A percentile compares a stretch with the other conserved stretches of the same genome.
Evolutionary conservation across 2,888 invertebrate genomes (phyloP).

Genomic region (Acleris literana): DNA sequence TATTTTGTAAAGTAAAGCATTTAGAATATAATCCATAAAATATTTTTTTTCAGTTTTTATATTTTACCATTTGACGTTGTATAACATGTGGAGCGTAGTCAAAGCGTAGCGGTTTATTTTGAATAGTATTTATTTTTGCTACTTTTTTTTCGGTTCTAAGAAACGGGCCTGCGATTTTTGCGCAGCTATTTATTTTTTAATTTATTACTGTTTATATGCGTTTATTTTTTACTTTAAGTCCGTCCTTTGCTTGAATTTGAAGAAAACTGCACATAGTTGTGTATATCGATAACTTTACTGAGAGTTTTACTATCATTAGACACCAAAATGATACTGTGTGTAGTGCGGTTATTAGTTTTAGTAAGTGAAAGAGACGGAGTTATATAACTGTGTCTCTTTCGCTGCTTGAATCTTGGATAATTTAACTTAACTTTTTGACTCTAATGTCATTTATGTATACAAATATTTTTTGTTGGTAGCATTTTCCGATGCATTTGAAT

Average conservation of each 20-base stretch:
- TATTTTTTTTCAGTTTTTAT: conserved; percentile 6
- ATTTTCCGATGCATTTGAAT: conserved; percentile 15
- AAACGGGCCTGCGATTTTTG: background rate
- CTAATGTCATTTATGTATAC: no score
- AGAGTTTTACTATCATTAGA: no score
- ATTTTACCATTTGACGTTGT: conserved; percentile 21
- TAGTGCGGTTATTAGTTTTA: no score
- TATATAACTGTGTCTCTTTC: no score
- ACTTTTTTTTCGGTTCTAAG: conserved; percentile 1
- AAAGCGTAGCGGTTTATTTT: conserved; percentile 10
- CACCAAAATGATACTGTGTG: no score
- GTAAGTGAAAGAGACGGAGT: no score
- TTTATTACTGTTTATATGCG: background rate
- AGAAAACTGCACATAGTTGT: no score
- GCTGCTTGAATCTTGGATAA: no score
- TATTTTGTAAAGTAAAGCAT: no score
- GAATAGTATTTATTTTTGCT: conserved; percentile 10
- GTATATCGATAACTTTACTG: no score
- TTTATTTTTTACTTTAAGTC: background rate
- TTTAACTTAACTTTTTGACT: no score
- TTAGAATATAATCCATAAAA: background rate
- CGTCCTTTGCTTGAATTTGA: conserved; percentile 3
- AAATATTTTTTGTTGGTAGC: background rate
- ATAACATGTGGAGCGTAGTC: background rate
- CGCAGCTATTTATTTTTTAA: conserved; percentile 1